Base-by-base conservation (phyloP, 2,888 invertebrate genomes). In the Andrena minutula region DNA sequence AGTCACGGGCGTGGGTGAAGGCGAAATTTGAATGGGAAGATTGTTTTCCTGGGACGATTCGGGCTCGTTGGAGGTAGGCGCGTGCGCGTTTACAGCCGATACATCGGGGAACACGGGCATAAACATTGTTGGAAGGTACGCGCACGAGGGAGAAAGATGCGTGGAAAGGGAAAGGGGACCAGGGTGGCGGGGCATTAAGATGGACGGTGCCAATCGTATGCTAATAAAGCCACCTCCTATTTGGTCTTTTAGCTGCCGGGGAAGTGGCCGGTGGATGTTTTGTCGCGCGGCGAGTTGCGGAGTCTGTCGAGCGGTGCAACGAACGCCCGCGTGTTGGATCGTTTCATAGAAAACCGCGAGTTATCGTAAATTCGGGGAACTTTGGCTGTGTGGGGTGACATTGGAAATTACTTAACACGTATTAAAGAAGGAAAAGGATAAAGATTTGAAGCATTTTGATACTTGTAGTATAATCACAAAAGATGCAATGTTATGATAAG, bases 191-290 rank as follows among this genome's bases (percentile, higher is more conserved):
- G 89, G 88, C 90, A 91, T 91, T 89, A 89, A 92, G 91, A 92
- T 91, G 91, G 91, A 93, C 92, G 92, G 93, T 92, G 93, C 92
- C 93, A 93, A 93, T 93, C 93, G 92, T 93, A 93, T 93, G 93
- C 92, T 93, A 93, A 93, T 93, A 91, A 91, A 91, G 89, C 84
- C 82, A 81, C 87, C 84, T 87, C 83, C 88, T 90, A 88, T 89
- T 88, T 89, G 89, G 88, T 90, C 89, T 89, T 91, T 92, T 91
- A 89, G 86, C 84, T 84, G 75, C 30, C 32, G 35, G 32, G 84
- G 84, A 77, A 88, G 87, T 86, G 84, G 87, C 83, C 86, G 79
- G 83, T 80, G 82, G 80, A 84, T 86, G 80, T 81, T 80, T 72
- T 75, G 88, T 89, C 84, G 84, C 79, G 77, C 87, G 87, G 84